phyloP scores from a whole-genome alignment of 2,888 invertebrate genomes.

The Cephonodes hylas region DNA sequence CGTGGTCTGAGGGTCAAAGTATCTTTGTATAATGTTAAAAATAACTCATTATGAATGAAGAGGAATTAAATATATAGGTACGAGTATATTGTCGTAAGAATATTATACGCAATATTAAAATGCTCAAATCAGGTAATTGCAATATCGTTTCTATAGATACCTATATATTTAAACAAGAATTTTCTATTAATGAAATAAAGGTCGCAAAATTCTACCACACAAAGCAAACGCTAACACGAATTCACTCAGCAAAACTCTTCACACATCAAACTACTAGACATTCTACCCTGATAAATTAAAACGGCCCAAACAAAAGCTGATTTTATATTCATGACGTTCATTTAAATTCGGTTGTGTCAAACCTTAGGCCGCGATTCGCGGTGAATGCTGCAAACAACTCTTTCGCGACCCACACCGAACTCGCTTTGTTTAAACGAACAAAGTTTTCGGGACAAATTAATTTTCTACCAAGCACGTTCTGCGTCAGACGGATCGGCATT shows the following conservation, averaged over 20 bases:
- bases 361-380: background rate
- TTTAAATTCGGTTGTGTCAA: background rate
- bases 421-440: background rate
- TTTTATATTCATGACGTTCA: conserved; percentile 10
- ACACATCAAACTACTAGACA: background rate
- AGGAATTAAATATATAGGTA: too few relatives aligned
- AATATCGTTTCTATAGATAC: too few relatives aligned
- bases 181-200: too few relatives aligned
- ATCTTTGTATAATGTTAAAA: too few relatives aligned
- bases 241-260: background rate
- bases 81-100: too few relatives aligned
- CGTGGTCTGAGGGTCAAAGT: too few relatives aligned
- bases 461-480: background rate
- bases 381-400: conserved; percentile 1
- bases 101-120: too few relatives aligned
- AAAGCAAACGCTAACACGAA: background rate
- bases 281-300: background rate
- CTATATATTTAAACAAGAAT: too few relatives aligned
- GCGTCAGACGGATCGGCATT: too few relatives aligned
- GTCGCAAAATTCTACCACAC: too few relatives aligned
- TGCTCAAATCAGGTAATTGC: too few relatives aligned
- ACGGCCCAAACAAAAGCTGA: background rate
- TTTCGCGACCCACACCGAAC: background rate
- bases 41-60: too few relatives aligned
- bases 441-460: background rate